These are phyloP conservation scores for Eumaeus atala DNA, from an alignment of 1,140 invertebrate species.

Conservation along the genomic window DNA sequence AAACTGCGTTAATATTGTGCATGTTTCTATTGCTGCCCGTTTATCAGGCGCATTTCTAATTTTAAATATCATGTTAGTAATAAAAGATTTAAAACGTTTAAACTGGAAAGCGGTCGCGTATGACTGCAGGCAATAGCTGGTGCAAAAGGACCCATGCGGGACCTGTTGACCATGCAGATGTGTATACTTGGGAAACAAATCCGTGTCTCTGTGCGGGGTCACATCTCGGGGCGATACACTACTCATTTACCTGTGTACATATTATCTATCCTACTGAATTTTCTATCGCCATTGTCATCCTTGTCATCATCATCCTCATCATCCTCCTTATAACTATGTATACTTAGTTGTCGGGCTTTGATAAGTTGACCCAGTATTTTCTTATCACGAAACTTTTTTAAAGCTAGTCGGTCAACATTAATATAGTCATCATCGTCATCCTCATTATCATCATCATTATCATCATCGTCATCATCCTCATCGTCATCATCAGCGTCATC, in stretches of 20 bases:
- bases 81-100: conserved; percentile 62
- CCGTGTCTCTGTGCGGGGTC: conserved; percentile 60
- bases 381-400: neutral
- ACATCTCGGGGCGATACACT: conserved; percentile 52
- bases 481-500: conserved; percentile 72
- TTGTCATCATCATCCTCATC: conserved; percentile 68
- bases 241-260: conserved; percentile 72
- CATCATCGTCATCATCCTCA: conserved; percentile 72
- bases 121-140: conserved; percentile 73
- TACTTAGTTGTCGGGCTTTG: conserved; percentile 13
- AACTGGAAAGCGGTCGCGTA: conserved; percentile 66
- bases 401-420: conserved; percentile 30
- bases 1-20: conserved; percentile 65
- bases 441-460: conserved; percentile 74
- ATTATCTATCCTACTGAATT: conserved; percentile 68
- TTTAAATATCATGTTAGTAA: conserved; percentile 69
- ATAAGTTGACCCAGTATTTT: neutral
- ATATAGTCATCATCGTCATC: conserved; percentile 71
- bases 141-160: conserved; percentile 61
- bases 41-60: conserved; percentile 53
- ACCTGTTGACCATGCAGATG: conserved; percentile 69
- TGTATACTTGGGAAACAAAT: conserved; percentile 47
- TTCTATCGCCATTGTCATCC: conserved; percentile 71
- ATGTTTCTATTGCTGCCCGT: conserved; percentile 49
- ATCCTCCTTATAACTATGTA: conserved; percentile 45